A percentile compares a stretch with the other conserved stretches of the same genome.
These are phyloP conservation scores for Heliconius aoede DNA, from an alignment of 2,888 invertebrate species.

Conservation along the genomic window DNA sequence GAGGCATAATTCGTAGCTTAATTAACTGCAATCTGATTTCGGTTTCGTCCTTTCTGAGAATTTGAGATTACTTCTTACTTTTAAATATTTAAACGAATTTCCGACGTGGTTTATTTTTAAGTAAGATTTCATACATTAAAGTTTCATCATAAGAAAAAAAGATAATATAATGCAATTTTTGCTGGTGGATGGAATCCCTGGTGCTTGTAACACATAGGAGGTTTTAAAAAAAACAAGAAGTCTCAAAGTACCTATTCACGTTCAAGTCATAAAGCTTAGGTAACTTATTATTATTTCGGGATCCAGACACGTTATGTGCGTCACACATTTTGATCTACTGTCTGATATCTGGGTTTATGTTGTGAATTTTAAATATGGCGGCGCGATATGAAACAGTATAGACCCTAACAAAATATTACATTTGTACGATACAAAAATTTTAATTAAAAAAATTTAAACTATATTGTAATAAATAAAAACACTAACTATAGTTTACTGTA, in stretches of 20 bases:
- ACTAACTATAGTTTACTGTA: too few relatives aligned
- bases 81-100: constrained; percentile 13
- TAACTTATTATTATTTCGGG: constrained; percentile 27
- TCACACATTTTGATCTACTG: constrained; percentile 43
- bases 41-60: constrained; percentile 23
- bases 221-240: too few relatives aligned
- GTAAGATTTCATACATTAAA: neutral
- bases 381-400: constrained; percentile 26
- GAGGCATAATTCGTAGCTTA: constrained; percentile 9
- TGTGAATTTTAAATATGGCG: constrained; percentile 45
- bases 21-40: constrained; percentile 15
- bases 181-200: too few relatives aligned
- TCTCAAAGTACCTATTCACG: neutral
- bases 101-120: neutral
- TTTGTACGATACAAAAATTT: neutral
- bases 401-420: constrained; percentile 7
- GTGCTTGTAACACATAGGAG: too few relatives aligned
- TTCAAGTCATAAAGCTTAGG: constrained; percentile 13
- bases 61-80: neutral
- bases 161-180: neutral
- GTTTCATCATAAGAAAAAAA: neutral
- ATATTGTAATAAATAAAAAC: too few relatives aligned
- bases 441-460: too few relatives aligned
- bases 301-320: constrained; percentile 37
- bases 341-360: constrained; percentile 45